These are phyloP conservation scores for Rotaria macrura DNA, from an alignment of 2,888 invertebrate species.

Conservation along the genomic window DNA sequence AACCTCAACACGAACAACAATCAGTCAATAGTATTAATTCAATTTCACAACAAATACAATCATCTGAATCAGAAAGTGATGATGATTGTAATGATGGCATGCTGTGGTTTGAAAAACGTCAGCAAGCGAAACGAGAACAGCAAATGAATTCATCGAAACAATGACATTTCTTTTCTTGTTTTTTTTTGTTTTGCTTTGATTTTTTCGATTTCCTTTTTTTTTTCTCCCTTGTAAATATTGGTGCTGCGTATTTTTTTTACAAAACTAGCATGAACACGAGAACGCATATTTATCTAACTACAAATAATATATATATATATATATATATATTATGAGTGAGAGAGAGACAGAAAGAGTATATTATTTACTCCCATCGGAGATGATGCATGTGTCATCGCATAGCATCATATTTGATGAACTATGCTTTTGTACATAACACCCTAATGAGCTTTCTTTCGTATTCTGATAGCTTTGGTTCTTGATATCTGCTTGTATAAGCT, in stretches of 20 bases:
- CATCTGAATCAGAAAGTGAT: slow-evolving; percentile 4
- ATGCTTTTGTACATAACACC: neutral
- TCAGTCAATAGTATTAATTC: neutral
- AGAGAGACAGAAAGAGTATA: too few relatives aligned
- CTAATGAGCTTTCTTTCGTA: neutral
- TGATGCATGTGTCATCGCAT: neutral
- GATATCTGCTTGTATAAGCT: neutral
- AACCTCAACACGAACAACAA: neutral
- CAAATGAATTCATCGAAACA: neutral
- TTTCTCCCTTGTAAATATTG: neutral
- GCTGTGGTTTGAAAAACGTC: slow-evolving; percentile 11
- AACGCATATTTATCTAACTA: neutral
- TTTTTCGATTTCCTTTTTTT: neutral
- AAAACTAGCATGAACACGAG: neutral
- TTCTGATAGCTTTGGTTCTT: neutral
- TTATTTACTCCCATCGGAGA: neutral
- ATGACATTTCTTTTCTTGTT: neutral
- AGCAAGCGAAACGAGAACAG: neutral
- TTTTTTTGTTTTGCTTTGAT: too few relatives aligned
- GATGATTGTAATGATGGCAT: neutral
- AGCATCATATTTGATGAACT: neutral
- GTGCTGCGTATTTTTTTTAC: neutral
- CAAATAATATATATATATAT: neutral
- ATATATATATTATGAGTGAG: too few relatives aligned
- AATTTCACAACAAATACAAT: neutral